A percentile compares a stretch with the other conserved stretches of the same genome.
phyloP scores from a whole-genome alignment of 1,140 invertebrate species.

The Anastatus disparis region DNA sequence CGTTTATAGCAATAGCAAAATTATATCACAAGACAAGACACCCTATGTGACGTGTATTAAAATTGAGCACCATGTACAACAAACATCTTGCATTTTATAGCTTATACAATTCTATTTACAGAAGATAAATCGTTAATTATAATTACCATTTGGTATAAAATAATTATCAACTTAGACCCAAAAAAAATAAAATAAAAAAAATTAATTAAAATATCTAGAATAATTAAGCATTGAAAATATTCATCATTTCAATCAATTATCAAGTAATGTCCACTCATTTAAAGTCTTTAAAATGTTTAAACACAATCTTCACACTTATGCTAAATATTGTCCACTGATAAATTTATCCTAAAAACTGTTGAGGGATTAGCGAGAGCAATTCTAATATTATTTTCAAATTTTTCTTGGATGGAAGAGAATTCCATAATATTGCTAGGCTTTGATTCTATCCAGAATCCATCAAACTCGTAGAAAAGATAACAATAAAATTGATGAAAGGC shows the following conservation, averaged over 20 bases:
- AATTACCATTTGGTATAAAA: too few relatives aligned
- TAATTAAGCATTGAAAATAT: neutral
- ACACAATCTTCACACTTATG: constrained; percentile 41
- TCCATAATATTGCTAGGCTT: constrained; percentile 95
- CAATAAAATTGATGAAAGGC: constrained; percentile 95
- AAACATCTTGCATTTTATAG: neutral
- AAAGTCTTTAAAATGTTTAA: neutral
- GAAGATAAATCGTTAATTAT: too few relatives aligned
- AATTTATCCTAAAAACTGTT: constrained; percentile 78
- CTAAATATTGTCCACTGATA: constrained; percentile 75
- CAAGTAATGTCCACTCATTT: constrained; percentile 1
- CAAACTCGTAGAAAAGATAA: constrained; percentile 94
- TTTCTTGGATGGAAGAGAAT: constrained; percentile 86
- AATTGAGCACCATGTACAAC: constrained; percentile 24
- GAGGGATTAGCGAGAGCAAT: constrained; percentile 72
- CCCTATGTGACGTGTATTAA: constrained; percentile 40
- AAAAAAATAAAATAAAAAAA: too few relatives aligned
- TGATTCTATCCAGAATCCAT: constrained; percentile 90
- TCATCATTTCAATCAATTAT: neutral
- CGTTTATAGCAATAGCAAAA: constrained; percentile 9
- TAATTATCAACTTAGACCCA: too few relatives aligned
- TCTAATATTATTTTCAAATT: constrained; percentile 82
- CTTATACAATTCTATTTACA: constrained; percentile 14
- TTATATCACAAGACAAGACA: constrained; percentile 46
- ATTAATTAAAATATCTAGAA: neutral